Base-by-base conservation (phyloP, 2,113 vertebrate species). In the Morone saxatilis region DNA sequence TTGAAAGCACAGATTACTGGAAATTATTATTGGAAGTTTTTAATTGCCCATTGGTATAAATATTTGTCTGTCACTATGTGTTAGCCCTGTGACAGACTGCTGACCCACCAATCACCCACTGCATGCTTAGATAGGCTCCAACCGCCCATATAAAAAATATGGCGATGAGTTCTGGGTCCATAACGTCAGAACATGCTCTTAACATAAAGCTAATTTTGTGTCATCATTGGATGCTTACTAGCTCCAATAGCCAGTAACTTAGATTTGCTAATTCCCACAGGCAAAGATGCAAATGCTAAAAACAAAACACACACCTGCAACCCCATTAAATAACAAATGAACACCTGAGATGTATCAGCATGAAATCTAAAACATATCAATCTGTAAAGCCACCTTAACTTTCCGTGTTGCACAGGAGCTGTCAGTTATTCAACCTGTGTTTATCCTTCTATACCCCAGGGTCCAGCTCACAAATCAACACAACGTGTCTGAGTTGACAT, bases 381-480 rank as follows among this genome's bases (percentile, higher is more conserved):
- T 83, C 45, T 66, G 22, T 50, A 43, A 63, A 40, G 65, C 31
- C 8, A 43, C 69, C 31, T 41, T 41, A 54, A 61, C 50, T 59
- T 7, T 61, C 0, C 7, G 5, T 31, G n/a, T 66, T 40, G 63
- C 25, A 6, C 10, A 13, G 20, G 16, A 82, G 73, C 59, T 40
- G 80, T 62, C 80, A 75, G 74, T 74, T 60, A 66, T 70, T 76
- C 73, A 90, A 2, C 40, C 25, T 41, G 76, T 75, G 75, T 76
- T 90, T 84, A 80, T 87, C 40, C 22, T 20, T 20, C 53, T 47
- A 69, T 63, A 86, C 70, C 71, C 74, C 57, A 17, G 80, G 71
- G 77, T 81, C 59, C 71, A 68, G 62, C 66, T 83, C 83, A 20
- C 71, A 70, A 75, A 77, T 80, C 78, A 76, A 80, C 76, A 68